Percentiles rank a stretch among this genome's conserved stretches.
phyloP scores from a whole-genome alignment of 1,140 invertebrate species.

The Apis cerana region DNA sequence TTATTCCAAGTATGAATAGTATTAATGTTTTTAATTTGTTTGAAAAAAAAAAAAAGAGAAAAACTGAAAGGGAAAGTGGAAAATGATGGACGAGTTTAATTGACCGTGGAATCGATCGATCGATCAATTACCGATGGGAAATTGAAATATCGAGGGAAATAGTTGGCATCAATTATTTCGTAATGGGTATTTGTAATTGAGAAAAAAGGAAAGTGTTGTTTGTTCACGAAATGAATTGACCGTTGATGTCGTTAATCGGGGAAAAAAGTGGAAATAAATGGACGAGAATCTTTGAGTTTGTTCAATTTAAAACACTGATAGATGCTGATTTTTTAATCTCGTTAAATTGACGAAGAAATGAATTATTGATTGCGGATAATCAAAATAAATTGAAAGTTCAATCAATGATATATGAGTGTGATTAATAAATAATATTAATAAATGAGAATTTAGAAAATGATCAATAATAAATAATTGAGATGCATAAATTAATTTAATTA shows the following conservation, averaged over 20 bases:
- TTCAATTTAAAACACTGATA: too few relatives aligned
- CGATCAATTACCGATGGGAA: not conserved
- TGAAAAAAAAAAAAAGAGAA: not conserved
- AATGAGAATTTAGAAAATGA: too few relatives aligned
- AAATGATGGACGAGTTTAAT: not conserved
- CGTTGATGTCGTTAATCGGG: not conserved
- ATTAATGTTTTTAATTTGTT: not conserved
- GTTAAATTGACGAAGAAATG: not conserved
- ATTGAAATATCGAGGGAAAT: not conserved
- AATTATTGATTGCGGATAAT: not conserved
- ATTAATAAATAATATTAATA: too few relatives aligned
- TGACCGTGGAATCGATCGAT: not conserved
- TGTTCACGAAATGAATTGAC: not conserved
- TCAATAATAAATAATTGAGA: too few relatives aligned
- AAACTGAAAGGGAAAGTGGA: not conserved
- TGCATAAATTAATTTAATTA: too few relatives aligned
- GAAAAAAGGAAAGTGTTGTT: not conserved
- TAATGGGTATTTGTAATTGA: not conserved
- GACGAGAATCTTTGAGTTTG: too few relatives aligned
- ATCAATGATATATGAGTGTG: too few relatives aligned
- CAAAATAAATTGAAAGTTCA: too few relatives aligned
- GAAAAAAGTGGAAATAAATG: not conserved
- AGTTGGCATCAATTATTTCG: not conserved
- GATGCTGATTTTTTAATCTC: not conserved
- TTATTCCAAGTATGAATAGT: not conserved